Percentiles rank a stretch among this genome's conserved stretches.
Evolutionary conservation across 2,888 invertebrate genomes (phyloP).

Genomic region (Caenorhabditis wallacei): DNA sequence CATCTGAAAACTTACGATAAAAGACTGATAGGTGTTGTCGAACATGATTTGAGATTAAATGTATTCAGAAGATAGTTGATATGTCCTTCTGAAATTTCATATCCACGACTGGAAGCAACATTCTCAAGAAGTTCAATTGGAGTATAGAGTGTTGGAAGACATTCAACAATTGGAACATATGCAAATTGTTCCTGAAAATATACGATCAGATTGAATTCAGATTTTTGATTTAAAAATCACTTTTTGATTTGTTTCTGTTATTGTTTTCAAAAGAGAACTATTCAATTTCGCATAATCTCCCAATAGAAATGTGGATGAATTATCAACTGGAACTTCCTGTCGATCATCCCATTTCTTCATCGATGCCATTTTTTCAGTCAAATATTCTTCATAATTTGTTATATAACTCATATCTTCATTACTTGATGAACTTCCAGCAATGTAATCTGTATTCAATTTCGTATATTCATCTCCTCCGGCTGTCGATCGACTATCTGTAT

Average conservation of each 20-base stretch:
- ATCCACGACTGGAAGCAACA: conserved; percentile 44
- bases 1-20: conserved; percentile 17
- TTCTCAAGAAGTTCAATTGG: conserved; percentile 38
- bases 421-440: conserved; percentile 20
- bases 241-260: conserved; percentile 36
- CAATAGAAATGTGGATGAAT: conserved; percentile 24
- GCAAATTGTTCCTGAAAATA: conserved; percentile 40
- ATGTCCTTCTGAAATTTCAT: conserved; percentile 26
- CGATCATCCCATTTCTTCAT: conserved; percentile 44
- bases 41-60: conserved; percentile 15
- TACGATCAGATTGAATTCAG: neutral
- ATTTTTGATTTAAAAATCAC: neutral
- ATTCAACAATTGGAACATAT: conserved; percentile 37
- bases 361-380: conserved; percentile 30
- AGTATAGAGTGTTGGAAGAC: conserved; percentile 50
- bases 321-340: conserved; percentile 42
- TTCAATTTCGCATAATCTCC: conserved; percentile 44
- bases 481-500: conserved; percentile 4
- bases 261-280: conserved; percentile 35
- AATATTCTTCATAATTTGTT: conserved; percentile 41
- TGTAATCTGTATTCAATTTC: conserved; percentile 12
- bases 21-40: conserved; percentile 1
- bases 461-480: conserved; percentile 1
- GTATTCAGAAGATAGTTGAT: conserved; percentile 45
- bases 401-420: conserved; percentile 42